Conservation (phyloP, 2,888 invertebrate genomes). For the Operophtera brumata region DNA sequence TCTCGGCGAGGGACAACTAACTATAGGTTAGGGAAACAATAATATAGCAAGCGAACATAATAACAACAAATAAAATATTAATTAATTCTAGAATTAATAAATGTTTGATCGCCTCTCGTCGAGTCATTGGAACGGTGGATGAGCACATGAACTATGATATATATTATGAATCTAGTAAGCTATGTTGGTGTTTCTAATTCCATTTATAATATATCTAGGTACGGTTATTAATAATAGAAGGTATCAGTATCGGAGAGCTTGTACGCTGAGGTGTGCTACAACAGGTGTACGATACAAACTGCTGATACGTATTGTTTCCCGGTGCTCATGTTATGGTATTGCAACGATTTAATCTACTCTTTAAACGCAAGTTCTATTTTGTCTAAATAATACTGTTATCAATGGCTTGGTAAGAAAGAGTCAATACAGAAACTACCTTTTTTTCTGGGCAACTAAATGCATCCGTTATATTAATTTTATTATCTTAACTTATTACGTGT, state of each 20-base stretch:
- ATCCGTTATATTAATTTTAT: conserved; percentile 63
- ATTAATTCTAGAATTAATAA: conserved; percentile 63
- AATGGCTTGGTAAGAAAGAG: conserved; percentile 79
- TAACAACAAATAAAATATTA: conserved; percentile 69
- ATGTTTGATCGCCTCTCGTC: conserved; percentile 53
- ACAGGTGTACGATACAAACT: conserved; percentile 58
- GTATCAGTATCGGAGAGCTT: conserved; percentile 56
- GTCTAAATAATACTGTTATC: conserved; percentile 80
- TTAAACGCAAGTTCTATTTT: conserved; percentile 73
- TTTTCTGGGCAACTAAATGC: conserved; percentile 76
- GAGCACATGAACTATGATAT: conserved; percentile 50
- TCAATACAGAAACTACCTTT: conserved; percentile 58
- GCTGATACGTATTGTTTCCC: conserved; percentile 65
- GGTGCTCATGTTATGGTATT: conserved; percentile 67
- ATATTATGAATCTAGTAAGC: conserved; percentile 70
- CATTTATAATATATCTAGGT: conserved; percentile 69
- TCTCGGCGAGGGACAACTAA: conserved; percentile 55
- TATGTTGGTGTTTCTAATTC: conserved; percentile 79
- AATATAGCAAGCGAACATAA: conserved; percentile 66
- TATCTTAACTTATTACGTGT: conserved; percentile 68
- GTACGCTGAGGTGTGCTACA: conserved; percentile 45
- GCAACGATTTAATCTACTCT: conserved; percentile 64
- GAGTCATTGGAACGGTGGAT: conserved; percentile 50
- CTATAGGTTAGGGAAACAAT: conserved; percentile 60
- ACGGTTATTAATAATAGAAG: conserved; percentile 59